Conservation (phyloP, 2,113 vertebrate species). For the Caloenas nicobarica region DNA sequence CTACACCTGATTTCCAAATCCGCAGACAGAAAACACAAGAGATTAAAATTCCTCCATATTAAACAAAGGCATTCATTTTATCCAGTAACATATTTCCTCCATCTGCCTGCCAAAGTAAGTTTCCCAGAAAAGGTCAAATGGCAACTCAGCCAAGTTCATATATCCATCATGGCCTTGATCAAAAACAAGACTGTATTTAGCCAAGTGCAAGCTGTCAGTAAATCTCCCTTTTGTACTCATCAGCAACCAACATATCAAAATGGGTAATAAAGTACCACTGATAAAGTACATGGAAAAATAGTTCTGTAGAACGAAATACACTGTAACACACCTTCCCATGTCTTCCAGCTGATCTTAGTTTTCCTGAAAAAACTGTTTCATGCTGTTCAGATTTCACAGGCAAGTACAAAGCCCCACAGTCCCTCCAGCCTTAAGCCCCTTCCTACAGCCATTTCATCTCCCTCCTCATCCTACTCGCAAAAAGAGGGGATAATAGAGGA, state of each 20-base stretch:
- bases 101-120: constrained; percentile 43
- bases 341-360: neutral
- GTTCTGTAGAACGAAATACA: neutral
- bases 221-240: constrained; percentile 12
- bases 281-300: neutral
- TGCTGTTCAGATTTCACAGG: neutral
- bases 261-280: neutral
- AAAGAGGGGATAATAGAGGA: neutral
- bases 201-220: neutral
- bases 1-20: constrained; percentile 24
- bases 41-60: constrained; percentile 41
- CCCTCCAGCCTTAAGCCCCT: neutral
- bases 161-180: neutral
- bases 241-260: neutral
- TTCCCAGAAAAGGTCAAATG: constrained; percentile 50
- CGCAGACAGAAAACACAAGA: constrained; percentile 29
- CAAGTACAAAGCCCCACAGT: neutral
- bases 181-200: constrained; percentile 21
- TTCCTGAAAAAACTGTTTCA: neutral
- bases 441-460: neutral
- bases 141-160: constrained; percentile 33
- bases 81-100: constrained; percentile 20
- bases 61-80: constrained; percentile 47
- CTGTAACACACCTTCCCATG: neutral
- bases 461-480: neutral